Evolutionary conservation across 2,797 vertebrate genomes (phyloP).

Genomic region (Mus minutoides): DNA sequence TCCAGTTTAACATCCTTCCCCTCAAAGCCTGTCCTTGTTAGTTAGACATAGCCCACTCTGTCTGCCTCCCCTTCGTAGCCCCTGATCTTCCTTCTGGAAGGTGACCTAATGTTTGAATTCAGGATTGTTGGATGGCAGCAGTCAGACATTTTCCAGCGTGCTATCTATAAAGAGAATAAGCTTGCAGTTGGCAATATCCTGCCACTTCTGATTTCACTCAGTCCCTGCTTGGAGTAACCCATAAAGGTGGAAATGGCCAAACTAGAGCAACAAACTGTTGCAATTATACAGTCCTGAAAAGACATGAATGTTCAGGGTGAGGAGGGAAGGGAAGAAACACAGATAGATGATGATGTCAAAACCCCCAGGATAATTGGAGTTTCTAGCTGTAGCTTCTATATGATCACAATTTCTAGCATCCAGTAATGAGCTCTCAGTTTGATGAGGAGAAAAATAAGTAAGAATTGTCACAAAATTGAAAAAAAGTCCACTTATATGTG

Average conservation of each 20-base stretch:
- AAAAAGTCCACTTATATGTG: background rate
- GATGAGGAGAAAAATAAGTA: background rate
- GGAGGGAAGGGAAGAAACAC: background rate
- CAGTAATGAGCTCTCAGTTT: background rate
- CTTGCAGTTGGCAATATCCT: background rate
- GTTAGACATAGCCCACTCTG: too few species aligned
- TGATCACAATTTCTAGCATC: background rate
- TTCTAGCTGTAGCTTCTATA: background rate
- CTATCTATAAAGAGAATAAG: background rate
- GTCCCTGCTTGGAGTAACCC: background rate
- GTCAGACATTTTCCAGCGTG: background rate
- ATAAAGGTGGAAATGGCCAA: background rate
- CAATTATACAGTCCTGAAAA: background rate
- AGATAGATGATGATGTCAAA: background rate
- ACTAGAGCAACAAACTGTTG: background rate
- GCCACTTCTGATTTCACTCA: background rate
- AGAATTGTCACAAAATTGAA: background rate
- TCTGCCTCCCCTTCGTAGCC: background rate
- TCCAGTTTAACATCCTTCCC: background rate
- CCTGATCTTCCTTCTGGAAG: background rate
- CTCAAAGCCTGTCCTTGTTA: background rate
- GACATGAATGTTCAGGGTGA: background rate
- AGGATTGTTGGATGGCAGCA: background rate
- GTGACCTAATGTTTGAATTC: background rate
- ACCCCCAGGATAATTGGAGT: background rate